Conservation (phyloP, 1,140 invertebrate species). For the Drosophila melanogaster region Release_6_plus_ISO1_MT NT_037436.4:15314501-15315000, state of each 20-base stretch:
- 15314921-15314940: constrained; percentile 84
- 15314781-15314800: constrained; percentile 64
- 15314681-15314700: constrained; percentile 64
- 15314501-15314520: constrained; percentile 82
- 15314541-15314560: constrained; percentile 44
- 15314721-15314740: constrained; percentile 67
- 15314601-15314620: constrained; percentile 64
- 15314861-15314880: constrained; percentile 9
- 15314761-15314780: constrained; percentile 61
- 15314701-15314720: constrained; percentile 79
- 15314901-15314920: constrained; percentile 57
- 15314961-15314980: constrained; percentile 73
- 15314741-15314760: constrained; percentile 36
- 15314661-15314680: constrained; percentile 21
- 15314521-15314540: constrained; percentile 72
- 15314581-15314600: constrained; percentile 79
- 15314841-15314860: constrained; percentile 11
- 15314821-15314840: constrained; percentile 32
- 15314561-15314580: constrained; percentile 75
- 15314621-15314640: constrained; percentile 38
- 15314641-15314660: constrained; percentile 23
- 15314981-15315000: constrained; percentile 42
- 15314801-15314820: constrained; percentile 59
- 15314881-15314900: constrained; percentile 55
- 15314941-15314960: constrained; percentile 79